Evolutionary conservation across 2,888 invertebrate species (phyloP), one percentile per base, ranked within the genome.

Genomic region (Deilephila porcellus): DNA sequence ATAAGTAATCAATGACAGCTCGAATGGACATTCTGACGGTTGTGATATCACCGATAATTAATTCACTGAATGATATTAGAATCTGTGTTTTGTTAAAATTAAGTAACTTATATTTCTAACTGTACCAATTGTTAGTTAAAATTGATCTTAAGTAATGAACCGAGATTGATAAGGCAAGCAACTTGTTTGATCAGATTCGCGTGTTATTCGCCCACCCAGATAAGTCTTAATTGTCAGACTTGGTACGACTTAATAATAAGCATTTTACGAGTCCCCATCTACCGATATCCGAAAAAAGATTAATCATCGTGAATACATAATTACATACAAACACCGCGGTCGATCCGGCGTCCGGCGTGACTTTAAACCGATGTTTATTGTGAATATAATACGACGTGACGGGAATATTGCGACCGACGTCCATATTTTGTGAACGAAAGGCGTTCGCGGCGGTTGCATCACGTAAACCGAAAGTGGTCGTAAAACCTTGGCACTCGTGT

Each of bases 401-500:
- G 87, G 85, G 82, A 83, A 80, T 79, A 83, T 81, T 83, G 80
- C 81, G 80, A 81, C 80, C 37, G 81, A 81, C 86, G 83, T 82
- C 86, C 85, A 84, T 86, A 87, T 87, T 87, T 88, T 84, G 83
- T 88, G 83, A 89, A 90, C 89, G 89, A 88, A 88, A 88, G 83
- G 78, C 81, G 80, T 17, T 59, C 81, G 80, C 52, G 56, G 25
- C 34, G 56, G 82, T 93, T 94, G 88, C 93, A 90, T 93, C 91
- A 93, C 83, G 81, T 81, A 86, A 88, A 88, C 91, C 90, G 93
- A 93, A 93, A 94, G 93, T 92, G 90, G 89, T 87, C 88, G 90
- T 93, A 91, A 92, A 92, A 70, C 60, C 88, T 87, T 87, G 89
- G 88, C 87, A 91, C 91, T 93, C 92, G 84, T 89, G 85, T 87